Evolutionary conservation across 2,888 invertebrate species (phyloP).

Genomic region (Dryocosmus kuriphilus): DNA sequence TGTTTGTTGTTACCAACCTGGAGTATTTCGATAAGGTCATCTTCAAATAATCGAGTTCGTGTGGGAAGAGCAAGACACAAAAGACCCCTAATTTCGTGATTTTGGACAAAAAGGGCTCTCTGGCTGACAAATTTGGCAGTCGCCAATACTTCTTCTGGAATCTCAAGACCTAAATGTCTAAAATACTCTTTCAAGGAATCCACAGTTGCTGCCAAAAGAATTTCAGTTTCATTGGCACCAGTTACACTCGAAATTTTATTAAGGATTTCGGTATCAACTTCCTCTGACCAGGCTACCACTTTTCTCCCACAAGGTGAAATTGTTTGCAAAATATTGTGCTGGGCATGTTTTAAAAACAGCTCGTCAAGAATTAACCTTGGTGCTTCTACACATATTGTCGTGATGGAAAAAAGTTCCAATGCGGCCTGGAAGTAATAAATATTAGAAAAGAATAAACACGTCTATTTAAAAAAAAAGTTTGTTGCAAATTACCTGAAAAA

Average conservation of each 20-base stretch:
- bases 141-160: slow-evolving; percentile 82
- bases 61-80: slow-evolving; percentile 84
- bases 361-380: slow-evolving; percentile 81
- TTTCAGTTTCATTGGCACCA: slow-evolving; percentile 83
- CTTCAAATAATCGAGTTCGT: slow-evolving; percentile 71
- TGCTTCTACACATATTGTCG: slow-evolving; percentile 77
- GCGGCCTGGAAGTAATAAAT: slow-evolving; percentile 63
- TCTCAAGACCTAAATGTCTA: slow-evolving; percentile 78
- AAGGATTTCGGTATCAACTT: slow-evolving; percentile 81
- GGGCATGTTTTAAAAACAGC: slow-evolving; percentile 80
- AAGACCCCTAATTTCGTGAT: slow-evolving; percentile 80
- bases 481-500: slow-evolving; percentile 62
- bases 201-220: slow-evolving; percentile 82
- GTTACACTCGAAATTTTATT: slow-evolving; percentile 81
- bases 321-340: slow-evolving; percentile 81
- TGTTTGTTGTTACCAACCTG: slow-evolving; percentile 60
- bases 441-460: not conserved
- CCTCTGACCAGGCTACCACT: slow-evolving; percentile 86
- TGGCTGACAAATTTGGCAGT: slow-evolving; percentile 83
- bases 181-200: slow-evolving; percentile 84
- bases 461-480: too few species aligned
- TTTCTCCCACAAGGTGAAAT: slow-evolving; percentile 86
- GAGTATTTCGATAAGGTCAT: slow-evolving; percentile 74
- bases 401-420: slow-evolving; percentile 76
- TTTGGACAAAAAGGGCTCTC: slow-evolving; percentile 79